phyloP scores from a whole-genome alignment of 2,888 invertebrate species.

The Acanthosepion lycidas region DNA sequence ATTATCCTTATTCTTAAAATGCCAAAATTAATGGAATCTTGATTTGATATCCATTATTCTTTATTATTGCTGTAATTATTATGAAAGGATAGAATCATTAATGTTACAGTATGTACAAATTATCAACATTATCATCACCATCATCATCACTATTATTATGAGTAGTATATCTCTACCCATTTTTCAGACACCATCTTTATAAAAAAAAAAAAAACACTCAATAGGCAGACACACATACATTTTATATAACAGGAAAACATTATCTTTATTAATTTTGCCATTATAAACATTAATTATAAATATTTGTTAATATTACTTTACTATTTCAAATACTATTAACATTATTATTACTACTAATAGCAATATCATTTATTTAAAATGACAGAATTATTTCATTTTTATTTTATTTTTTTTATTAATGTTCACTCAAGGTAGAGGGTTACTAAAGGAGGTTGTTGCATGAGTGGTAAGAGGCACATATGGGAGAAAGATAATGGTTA shows the following conservation, averaged over 20 bases:
- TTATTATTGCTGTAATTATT: background rate
- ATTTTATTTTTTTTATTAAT: too few species aligned
- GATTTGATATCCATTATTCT: conserved; percentile 33
- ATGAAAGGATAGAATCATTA: conserved; percentile 33
- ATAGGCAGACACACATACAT: background rate
- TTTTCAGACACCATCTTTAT: background rate
- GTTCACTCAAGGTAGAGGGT: too few species aligned
- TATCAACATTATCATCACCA: background rate
- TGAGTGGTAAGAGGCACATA: too few species aligned
- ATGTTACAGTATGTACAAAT: background rate
- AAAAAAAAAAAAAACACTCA: background rate
- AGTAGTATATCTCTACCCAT: background rate
- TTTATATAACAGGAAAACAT: background rate
- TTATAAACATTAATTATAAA: background rate
- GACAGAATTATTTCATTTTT: too few species aligned
- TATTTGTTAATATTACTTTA: background rate
- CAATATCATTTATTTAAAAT: background rate
- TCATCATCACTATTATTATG: background rate
- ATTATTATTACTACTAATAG: background rate
- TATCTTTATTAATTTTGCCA: background rate
- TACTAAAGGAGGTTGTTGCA: too few species aligned
- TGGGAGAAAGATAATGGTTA: too few species aligned
- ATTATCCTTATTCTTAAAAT: conserved; percentile 21
- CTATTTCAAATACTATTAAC: background rate
- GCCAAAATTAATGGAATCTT: conserved; percentile 33